phyloP scores from a whole-genome alignment of 2,797 vertebrate genomes.

The Diplodus puntazzo region DNA sequence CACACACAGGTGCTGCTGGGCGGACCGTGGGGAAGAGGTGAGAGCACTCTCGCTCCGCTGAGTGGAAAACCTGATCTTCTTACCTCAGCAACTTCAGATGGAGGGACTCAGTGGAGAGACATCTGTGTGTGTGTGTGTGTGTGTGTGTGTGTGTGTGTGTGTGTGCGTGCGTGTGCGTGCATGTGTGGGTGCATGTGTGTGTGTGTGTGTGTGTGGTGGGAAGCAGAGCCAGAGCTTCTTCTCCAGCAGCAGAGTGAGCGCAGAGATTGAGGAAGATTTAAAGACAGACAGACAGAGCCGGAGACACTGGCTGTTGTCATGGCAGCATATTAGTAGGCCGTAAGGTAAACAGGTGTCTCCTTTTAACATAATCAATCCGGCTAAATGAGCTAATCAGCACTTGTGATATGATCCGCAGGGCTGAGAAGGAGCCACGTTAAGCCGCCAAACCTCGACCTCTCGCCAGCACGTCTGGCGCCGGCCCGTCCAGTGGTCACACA shows the following conservation, averaged over 20 bases:
- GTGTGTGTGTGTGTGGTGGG: constrained; percentile 19
- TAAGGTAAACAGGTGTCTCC: constrained; percentile 74
- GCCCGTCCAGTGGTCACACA: constrained; percentile 44
- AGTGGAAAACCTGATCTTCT: constrained; percentile 89
- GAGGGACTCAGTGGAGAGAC: constrained; percentile 77
- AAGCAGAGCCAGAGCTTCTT: constrained; percentile 25
- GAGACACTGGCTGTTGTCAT: constrained; percentile 68
- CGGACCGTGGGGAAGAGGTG: constrained; percentile 81
- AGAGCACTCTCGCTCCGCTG: constrained; percentile 82
- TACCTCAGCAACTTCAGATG: constrained; percentile 87
- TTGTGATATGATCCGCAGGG: constrained; percentile 48
- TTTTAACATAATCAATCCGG: constrained; percentile 68
- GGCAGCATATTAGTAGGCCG: constrained; percentile 65
- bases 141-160: constrained; percentile 51
- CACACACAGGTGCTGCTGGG: constrained; percentile 79
- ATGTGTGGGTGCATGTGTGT: constrained; percentile 33
- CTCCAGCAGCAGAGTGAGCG: constrained; percentile 17
- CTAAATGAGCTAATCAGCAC: constrained; percentile 69
- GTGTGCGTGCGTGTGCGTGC: constrained; percentile 56
- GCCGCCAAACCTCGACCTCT: not conserved
- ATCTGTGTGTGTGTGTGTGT: constrained; percentile 63
- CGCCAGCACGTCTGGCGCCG: not conserved
- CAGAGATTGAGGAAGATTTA: constrained; percentile 41
- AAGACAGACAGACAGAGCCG: constrained; percentile 32
- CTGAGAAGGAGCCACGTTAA: not conserved